phyloP scores from a whole-genome alignment of 2,797 vertebrate species.

The Tinamus major region DNA sequence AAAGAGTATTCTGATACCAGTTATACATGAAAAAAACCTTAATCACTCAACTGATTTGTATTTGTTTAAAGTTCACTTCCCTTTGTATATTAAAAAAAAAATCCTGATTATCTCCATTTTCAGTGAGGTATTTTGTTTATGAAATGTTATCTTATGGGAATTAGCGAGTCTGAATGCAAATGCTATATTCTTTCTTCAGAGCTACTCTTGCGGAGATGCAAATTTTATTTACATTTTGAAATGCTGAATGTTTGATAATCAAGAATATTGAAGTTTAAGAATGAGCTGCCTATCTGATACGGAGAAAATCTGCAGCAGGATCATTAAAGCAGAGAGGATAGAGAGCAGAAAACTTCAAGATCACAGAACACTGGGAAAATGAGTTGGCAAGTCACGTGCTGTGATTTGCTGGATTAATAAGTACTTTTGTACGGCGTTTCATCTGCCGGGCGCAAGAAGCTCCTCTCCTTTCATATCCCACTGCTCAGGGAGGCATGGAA shows the following conservation, averaged over 20 bases:
- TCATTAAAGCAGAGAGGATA: constrained; percentile 24
- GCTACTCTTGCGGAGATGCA: constrained; percentile 70
- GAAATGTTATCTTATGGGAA: constrained; percentile 71
- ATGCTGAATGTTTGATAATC: constrained; percentile 76
- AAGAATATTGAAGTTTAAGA: constrained; percentile 76
- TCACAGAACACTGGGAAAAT: not conserved
- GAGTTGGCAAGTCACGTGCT: not conserved
- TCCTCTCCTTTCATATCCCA: not conserved
- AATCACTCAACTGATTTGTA: constrained; percentile 74
- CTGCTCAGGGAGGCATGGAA: constrained; percentile 2
- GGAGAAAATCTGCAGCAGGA: not conserved
- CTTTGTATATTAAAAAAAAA: constrained; percentile 12
- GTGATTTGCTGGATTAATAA: constrained; percentile 27
- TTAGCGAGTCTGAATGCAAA: constrained; percentile 72
- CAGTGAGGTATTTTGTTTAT: constrained; percentile 75
- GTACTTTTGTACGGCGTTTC: not conserved
- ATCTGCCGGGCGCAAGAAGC: not conserved
- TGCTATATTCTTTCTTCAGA: constrained; percentile 61
- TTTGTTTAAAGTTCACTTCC: constrained; percentile 76
- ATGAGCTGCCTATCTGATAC: constrained; percentile 56
- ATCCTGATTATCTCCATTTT: constrained; percentile 62
- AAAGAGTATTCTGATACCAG: constrained; percentile 73
- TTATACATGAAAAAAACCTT: constrained; percentile 63
- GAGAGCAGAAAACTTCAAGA: not conserved
- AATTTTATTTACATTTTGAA: constrained; percentile 71